These are phyloP conservation scores for Cyanistes caeruleus DNA, from an alignment of 2,113 vertebrate species.

Conservation along the genomic window DNA sequence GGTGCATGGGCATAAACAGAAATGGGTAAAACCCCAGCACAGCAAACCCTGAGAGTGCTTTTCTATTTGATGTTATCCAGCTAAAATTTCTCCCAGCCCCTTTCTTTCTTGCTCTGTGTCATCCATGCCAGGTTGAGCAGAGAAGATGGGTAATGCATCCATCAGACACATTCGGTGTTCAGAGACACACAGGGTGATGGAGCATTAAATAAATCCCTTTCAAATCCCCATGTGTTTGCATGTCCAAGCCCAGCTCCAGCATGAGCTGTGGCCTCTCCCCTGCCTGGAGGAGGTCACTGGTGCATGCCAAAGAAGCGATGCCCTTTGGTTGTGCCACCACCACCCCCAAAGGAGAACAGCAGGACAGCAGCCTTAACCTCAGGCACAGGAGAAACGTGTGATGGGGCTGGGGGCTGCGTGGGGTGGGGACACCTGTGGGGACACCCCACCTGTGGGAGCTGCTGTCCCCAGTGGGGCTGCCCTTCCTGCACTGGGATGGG, in stretches of 20 bases:
- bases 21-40: background rate
- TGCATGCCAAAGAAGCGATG: background rate
- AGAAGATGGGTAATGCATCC: background rate
- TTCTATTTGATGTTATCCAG: background rate
- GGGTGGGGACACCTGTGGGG: background rate
- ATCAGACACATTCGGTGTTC: background rate
- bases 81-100: background rate
- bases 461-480: background rate
- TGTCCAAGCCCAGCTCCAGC: background rate
- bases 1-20: background rate
- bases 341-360: accelerated
- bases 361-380: accelerated
- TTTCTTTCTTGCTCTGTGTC: background rate
- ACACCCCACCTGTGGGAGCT: background rate
- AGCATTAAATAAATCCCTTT: background rate
- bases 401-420: background rate
- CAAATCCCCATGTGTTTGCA: background rate
- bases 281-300: background rate
- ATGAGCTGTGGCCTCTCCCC: background rate
- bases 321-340: background rate
- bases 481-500: background rate
- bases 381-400: accelerated
- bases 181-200: background rate
- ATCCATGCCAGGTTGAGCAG: background rate
- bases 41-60: background rate